Conservation (phyloP, 2,113 vertebrate genomes). For the Periophthalmus modestus region DNA sequence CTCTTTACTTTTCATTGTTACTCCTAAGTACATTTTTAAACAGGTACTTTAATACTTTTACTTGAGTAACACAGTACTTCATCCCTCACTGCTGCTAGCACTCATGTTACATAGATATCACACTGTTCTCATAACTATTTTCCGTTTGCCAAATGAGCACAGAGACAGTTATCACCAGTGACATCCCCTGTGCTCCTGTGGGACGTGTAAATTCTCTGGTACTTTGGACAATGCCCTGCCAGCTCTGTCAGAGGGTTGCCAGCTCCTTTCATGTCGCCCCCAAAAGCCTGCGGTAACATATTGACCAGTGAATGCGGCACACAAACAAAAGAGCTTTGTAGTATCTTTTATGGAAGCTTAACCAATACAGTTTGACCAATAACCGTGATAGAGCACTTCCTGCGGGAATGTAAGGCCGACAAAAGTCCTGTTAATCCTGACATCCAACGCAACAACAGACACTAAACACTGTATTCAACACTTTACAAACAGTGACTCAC, state of each 20-base stretch:
- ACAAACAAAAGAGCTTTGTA: conserved; percentile 48
- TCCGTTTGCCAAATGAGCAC: neutral
- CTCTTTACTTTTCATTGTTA: no score
- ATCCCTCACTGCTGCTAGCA: no score
- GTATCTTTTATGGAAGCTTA: conserved; percentile 43
- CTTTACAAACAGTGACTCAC: neutral
- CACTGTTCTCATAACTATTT: neutral
- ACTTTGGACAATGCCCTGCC: neutral
- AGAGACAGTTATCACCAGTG: neutral
- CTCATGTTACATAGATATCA: neutral
- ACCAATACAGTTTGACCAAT: conserved; percentile 64
- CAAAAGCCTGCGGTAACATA: conserved; percentile 10
- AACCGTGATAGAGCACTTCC: conserved; percentile 66
- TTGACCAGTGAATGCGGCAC: conserved; percentile 35
- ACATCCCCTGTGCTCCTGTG: neutral
- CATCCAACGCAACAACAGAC: conserved; percentile 49
- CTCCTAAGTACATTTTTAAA: no score
- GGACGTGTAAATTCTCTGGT: neutral
- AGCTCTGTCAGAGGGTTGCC: neutral
- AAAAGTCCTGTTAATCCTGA: conserved; percentile 59
- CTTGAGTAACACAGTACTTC: no score
- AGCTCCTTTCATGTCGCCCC: conserved; percentile 10
- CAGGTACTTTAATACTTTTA: no score
- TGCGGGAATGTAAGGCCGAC: conserved; percentile 55
- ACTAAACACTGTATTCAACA: conserved; percentile 9